A percentile compares a stretch with the other conserved stretches of the same genome.
phyloP scores from a whole-genome alignment of 1,140 invertebrate genomes.

The Wiebesia pumilae region DNA sequence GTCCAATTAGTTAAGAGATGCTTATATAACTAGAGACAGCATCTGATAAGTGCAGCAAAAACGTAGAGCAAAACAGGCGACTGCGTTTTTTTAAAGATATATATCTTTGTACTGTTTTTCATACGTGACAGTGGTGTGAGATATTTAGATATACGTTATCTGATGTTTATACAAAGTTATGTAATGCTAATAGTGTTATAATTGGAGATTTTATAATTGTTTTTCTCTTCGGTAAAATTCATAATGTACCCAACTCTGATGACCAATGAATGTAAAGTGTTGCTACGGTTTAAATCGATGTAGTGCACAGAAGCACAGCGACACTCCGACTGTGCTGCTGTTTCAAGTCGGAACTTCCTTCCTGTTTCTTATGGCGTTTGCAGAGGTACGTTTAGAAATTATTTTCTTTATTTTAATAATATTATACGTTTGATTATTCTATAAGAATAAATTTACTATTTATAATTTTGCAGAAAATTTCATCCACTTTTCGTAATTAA shows the following conservation, averaged over 20 bases:
- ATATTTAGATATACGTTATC: too few relatives aligned
- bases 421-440: neutral
- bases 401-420: conserved; percentile 46
- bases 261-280: neutral
- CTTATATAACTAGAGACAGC: too few relatives aligned
- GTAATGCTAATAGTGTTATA: too few relatives aligned
- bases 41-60: too few relatives aligned
- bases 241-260: neutral
- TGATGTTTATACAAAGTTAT: too few relatives aligned
- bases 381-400: conserved; percentile 50
- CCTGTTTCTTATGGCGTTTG: conserved; percentile 49
- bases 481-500: neutral
- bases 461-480: conserved; percentile 26
- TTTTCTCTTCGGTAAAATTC: neutral
- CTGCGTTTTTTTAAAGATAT: too few relatives aligned
- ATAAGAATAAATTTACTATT: neutral
- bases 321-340: neutral
- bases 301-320: too few relatives aligned
- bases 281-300: neutral
- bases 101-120: too few relatives aligned
- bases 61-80: too few relatives aligned
- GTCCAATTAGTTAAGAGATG: too few relatives aligned
- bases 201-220: too few relatives aligned
- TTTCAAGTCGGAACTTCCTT: conserved; percentile 44
- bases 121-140: too few relatives aligned